Evolutionary conservation across 2,888 invertebrate genomes (phyloP).

Genomic region (Hyposoter didymator): DNA sequence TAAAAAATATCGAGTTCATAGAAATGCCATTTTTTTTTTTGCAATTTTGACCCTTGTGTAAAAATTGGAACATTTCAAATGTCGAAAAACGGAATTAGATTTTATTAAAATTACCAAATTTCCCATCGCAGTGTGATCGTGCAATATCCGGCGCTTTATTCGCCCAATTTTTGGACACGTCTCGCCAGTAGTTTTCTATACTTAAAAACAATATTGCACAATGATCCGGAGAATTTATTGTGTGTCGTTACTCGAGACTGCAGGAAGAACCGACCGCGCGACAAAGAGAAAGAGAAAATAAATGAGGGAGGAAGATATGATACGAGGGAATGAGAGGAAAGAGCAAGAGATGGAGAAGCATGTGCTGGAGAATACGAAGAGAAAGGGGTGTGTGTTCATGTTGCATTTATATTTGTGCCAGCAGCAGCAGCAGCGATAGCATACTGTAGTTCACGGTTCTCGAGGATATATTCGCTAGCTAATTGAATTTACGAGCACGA

Average conservation of each 20-base stretch:
- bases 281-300: background rate
- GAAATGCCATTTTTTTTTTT: background rate
- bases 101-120: background rate
- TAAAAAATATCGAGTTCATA: background rate
- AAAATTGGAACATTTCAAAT: background rate
- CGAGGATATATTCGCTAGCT: conserved; percentile 80
- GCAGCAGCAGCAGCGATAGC: conserved; percentile 35
- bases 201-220: conserved; percentile 61
- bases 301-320: conserved; percentile 2
- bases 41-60: background rate
- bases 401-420: conserved; percentile 62
- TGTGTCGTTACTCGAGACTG: conserved; percentile 57
- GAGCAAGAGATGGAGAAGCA: conserved; percentile 2
- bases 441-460: conserved; percentile 70
- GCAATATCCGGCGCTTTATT: conserved; percentile 27
- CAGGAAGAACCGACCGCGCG: conserved; percentile 12
- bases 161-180: conserved; percentile 15
- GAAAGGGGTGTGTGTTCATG: conserved; percentile 41
- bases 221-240: conserved; percentile 57
- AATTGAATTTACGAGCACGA: conserved; percentile 82
- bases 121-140: background rate
- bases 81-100: background rate
- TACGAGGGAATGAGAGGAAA: background rate
- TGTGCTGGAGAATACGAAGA: conserved; percentile 49
- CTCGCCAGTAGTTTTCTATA: conserved; percentile 27